Conservation (phyloP, 2,113 vertebrate genomes). For the Parus major region DNA sequence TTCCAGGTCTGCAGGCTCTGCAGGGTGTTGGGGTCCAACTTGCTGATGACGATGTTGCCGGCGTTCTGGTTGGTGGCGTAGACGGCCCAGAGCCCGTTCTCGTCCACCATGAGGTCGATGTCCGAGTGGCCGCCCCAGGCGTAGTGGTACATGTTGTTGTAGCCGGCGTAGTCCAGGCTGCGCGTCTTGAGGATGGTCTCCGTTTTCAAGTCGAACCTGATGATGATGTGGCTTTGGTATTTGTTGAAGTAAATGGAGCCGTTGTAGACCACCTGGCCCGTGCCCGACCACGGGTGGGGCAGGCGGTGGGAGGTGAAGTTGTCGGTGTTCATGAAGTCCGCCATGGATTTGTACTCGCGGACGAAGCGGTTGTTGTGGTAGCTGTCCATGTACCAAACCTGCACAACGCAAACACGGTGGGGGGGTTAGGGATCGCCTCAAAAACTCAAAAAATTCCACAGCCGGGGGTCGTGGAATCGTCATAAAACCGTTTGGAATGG, state of each 20-base stretch:
- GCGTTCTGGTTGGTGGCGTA: conserved; percentile 99
- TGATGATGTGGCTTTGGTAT: conserved; percentile 97
- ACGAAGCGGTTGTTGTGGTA: conserved; percentile 99
- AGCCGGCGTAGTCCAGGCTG: conserved; percentile 94
- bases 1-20: conserved; percentile 93
- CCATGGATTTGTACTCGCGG: conserved; percentile 93
- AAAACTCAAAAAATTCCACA: not conserved
- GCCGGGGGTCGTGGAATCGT: fast-evolving
- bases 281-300: conserved; percentile 97
- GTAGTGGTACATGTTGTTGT: conserved; percentile 97
- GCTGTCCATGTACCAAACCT: conserved; percentile 99
- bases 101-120: conserved; percentile 98
- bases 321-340: conserved; percentile 93
- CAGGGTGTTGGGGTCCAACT: conserved; percentile 90
- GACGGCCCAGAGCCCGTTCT: conserved; percentile 94
- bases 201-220: conserved; percentile 94
- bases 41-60: conserved; percentile 96
- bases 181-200: conserved; percentile 92
- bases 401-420: not conserved
- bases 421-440: not conserved
- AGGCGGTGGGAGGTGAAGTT: conserved; percentile 98
- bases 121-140: conserved; percentile 98
- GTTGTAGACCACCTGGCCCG: conserved; percentile 98
- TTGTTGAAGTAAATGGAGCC: conserved; percentile 99
- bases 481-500: not conserved